Percentiles rank a stretch among this genome's conserved stretches.
phyloP scores from a whole-genome alignment of 2,888 invertebrate genomes.

The Ormia ochracea region DNA sequence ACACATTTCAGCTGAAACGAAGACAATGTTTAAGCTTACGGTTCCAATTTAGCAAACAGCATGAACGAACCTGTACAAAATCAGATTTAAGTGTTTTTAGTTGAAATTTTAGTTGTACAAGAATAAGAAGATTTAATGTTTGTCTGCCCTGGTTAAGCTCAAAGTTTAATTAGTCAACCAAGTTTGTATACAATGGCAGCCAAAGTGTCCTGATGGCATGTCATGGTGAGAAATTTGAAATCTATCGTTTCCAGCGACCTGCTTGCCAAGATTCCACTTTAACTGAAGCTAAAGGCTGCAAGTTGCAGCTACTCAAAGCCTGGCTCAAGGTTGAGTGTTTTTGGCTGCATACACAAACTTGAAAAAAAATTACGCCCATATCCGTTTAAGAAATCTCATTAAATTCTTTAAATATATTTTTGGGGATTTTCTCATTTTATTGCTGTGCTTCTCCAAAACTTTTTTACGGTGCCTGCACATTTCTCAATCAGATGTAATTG shows the following conservation, averaged over 20 bases:
- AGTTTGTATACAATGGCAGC: slow-evolving; percentile 11
- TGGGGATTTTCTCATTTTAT: background rate
- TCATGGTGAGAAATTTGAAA: background rate
- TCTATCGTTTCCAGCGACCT: background rate
- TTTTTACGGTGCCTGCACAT: background rate
- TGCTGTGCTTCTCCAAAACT: background rate
- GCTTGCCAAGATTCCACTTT: slow-evolving; percentile 16
- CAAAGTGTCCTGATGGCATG: background rate
- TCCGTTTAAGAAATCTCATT: slow-evolving; percentile 51
- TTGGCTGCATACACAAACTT: slow-evolving; percentile 5
- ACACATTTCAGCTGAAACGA: background rate
- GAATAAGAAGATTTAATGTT: slow-evolving; percentile 5
- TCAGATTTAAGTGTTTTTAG: background rate
- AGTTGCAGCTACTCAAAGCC: background rate
- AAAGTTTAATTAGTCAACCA: slow-evolving; percentile 54
- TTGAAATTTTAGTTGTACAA: background rate
- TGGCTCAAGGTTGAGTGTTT: slow-evolving; percentile 34
- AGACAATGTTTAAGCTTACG: slow-evolving; percentile 10
- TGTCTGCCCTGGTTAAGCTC: slow-evolving; percentile 34
- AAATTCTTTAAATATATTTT: slow-evolving; percentile 49
- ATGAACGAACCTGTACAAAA: slow-evolving; percentile 12
- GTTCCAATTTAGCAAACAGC: slow-evolving; percentile 19
- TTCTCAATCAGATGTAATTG: slow-evolving; percentile 52
- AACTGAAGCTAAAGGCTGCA: background rate
- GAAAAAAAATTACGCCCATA: slow-evolving; percentile 44